Evolutionary conservation across 2,113 vertebrate genomes (phyloP), one percentile per base, ranked within the genome.

Genomic region (Echinops telfairi): DNA sequence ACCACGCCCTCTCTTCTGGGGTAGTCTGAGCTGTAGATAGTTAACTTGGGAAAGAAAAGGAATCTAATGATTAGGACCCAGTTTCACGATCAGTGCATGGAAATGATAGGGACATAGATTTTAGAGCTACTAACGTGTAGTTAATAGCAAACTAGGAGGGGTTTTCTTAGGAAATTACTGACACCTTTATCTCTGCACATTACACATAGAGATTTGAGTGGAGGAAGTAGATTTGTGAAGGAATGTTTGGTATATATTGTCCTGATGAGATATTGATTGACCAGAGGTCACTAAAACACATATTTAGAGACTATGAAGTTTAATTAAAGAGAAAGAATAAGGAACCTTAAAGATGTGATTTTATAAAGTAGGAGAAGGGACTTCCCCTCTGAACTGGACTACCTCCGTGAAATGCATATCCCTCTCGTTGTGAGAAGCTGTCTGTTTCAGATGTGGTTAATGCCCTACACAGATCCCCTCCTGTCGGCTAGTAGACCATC

Each of bases 21-120:
- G 47, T 53, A 53, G 47, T 53, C 47, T 53, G 47, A 53, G 47
- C 47, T 53, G 47, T 53, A 2, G 47, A 53, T 53, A 53, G 47
- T 40, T 40, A 40, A 40, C 47, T 53, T 53, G 47, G 5, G 47
- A 53, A 14, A 53, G 47, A 53, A 53, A 53, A 11, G 47, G 47
- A 60, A 64, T 81, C 16, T 90, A 79, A 82, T 19, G 20, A 64
- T 80, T 70, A 64, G 17, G 40, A 14, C 60, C 86, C 23, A 71
- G 93, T 66, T n/a, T 57, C 22, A 27, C 79, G 53, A 82, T 25
- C 9, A n/a, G 83, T 80, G 40, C 64, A 68, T 88, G 23, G 17
- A 62, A 91, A 62, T 87, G 23, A 29, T 12, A 64, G 76, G 58
- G 20, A 93, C 88, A 64, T 76, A 57, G 53, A 58, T 38, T 79